Conservation (phyloP, 2,113 vertebrate genomes). For the Ammospiza caudacuta region DNA sequence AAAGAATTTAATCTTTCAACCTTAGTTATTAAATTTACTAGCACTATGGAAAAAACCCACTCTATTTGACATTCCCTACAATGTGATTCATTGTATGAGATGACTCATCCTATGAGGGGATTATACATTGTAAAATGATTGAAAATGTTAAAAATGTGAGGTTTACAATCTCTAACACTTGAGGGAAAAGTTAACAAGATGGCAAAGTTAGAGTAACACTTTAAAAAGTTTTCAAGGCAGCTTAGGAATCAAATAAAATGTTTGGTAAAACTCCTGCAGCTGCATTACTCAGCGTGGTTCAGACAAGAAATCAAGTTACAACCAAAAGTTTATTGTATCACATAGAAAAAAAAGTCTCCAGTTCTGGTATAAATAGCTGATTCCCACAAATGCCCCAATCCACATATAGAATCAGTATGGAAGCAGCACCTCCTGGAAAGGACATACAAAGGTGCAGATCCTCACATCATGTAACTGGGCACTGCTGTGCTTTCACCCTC, state of each 20-base stretch:
- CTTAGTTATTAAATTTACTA: neutral
- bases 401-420: neutral
- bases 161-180: neutral
- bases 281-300: neutral
- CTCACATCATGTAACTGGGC: neutral
- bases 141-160: neutral
- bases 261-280: neutral
- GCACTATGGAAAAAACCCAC: neutral
- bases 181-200: neutral
- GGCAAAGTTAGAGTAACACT: neutral
- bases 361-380: neutral
- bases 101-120: neutral
- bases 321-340: constrained; percentile 15
- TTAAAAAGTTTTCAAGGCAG: neutral
- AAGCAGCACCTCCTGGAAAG: neutral
- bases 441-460: neutral
- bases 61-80: neutral
- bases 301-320: neutral
- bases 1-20: neutral
- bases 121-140: neutral
- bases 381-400: neutral
- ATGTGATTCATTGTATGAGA: neutral
- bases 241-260: neutral
- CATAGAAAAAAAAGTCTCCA: neutral
- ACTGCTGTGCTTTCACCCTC: neutral